phyloP scores from a whole-genome alignment of 1,140 invertebrate genomes.

The Armadillidium nasatum region DNA sequence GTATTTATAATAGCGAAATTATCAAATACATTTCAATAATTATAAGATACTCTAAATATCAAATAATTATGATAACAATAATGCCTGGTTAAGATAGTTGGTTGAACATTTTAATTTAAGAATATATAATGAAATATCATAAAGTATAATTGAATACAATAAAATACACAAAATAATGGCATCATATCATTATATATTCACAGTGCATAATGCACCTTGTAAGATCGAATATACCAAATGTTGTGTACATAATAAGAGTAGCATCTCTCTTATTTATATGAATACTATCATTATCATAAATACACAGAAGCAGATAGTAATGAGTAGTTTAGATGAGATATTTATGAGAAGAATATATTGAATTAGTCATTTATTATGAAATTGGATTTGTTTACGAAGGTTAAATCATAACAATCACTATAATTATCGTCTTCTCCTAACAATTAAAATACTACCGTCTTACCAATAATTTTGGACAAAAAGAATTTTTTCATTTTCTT shows the following conservation, averaged over 20 bases:
- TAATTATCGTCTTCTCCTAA: not conserved
- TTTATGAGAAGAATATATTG: not conserved
- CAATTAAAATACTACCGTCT: slow-evolving; percentile 1
- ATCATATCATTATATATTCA: not conserved
- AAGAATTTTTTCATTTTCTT: no score
- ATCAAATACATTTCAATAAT: not conserved
- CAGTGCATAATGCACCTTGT: no score
- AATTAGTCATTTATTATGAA: not conserved
- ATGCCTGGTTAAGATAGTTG: not conserved
- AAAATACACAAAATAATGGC: not conserved
- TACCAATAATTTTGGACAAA: not conserved
- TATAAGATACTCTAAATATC: not conserved
- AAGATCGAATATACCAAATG: not conserved
- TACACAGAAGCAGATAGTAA: not conserved
- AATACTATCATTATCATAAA: slow-evolving; percentile 3
- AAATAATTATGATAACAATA: not conserved
- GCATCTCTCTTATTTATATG: not conserved
- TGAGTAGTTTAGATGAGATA: no score
- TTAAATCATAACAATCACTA: not conserved
- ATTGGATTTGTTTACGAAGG: not conserved
- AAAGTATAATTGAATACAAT: not conserved
- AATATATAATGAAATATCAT: slow-evolving; percentile 7
- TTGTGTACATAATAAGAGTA: not conserved
- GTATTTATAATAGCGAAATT: not conserved
- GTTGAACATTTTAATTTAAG: not conserved